These are phyloP conservation scores for Pseudachorutes palmiensis DNA, from an alignment of 1,140 invertebrate genomes.

Conservation along the genomic window DNA sequence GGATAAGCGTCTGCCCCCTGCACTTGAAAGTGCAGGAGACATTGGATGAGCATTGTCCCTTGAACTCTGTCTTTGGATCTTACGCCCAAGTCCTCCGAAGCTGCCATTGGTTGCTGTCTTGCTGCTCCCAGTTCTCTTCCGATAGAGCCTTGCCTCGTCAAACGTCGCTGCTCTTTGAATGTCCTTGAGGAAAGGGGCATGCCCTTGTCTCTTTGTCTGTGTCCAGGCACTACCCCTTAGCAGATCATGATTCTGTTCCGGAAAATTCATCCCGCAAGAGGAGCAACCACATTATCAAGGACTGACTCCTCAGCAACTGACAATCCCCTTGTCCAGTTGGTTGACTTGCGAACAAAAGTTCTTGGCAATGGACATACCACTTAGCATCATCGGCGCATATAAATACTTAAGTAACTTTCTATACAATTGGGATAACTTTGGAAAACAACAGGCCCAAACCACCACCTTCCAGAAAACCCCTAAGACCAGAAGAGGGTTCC, in stretches of 20 bases:
- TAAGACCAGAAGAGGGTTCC: not conserved
- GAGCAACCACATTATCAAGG: too few relatives aligned
- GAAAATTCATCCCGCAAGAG: not conserved
- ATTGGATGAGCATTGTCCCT: not conserved
- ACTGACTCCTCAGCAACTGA: too few relatives aligned
- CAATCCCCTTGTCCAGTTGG: too few relatives aligned
- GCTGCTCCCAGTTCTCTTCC: not conserved
- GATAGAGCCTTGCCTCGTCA: not conserved
- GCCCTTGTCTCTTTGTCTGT: not conserved
- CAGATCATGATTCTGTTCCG: not conserved
- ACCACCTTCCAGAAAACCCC: not conserved
- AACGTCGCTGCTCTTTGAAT: not conserved
- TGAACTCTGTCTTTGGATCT: not conserved
- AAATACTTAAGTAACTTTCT: slow-evolving; percentile 1
- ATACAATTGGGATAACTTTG: not conserved
- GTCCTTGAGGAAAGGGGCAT: not conserved
- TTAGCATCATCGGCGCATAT: not conserved
- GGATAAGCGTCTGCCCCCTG: not conserved
- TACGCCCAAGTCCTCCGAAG: not conserved
- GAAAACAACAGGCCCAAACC: not conserved
- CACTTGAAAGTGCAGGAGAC: not conserved
- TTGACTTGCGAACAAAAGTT: not conserved
- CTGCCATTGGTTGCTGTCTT: not conserved
- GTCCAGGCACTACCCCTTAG: not conserved
- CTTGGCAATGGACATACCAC: not conserved